phyloP scores from a whole-genome alignment of 2,113 vertebrate species.

The Lagenorhynchus albirostris region DNA sequence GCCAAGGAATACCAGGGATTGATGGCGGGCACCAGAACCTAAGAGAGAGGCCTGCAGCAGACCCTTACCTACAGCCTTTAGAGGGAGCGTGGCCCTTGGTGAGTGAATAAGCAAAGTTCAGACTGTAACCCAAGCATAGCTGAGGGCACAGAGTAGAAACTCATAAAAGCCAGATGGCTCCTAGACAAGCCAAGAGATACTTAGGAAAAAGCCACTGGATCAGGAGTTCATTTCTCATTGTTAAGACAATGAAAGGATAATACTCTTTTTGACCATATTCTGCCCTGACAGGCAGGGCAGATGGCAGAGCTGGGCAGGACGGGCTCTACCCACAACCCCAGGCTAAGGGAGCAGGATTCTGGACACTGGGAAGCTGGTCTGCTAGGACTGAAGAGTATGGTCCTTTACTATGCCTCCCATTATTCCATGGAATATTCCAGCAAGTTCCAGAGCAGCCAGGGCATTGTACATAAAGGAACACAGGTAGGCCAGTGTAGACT shows the following conservation, averaged over 20 bases:
- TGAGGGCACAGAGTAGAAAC: background rate
- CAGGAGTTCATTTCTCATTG: background rate
- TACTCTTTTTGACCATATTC: background rate
- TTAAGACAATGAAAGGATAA: background rate
- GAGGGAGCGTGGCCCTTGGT: background rate
- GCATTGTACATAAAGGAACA: conserved; percentile 20
- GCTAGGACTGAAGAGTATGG: background rate
- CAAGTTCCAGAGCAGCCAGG: background rate
- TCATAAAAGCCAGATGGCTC: background rate
- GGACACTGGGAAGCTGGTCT: background rate
- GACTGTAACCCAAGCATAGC: background rate
- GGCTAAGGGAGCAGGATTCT: background rate
- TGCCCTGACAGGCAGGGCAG: background rate
- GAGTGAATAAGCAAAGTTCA: background rate
- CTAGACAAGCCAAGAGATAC: background rate
- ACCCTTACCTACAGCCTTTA: background rate
- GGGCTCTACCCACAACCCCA: background rate
- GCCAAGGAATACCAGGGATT: background rate
- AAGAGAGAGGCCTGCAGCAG: background rate
- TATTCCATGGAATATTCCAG: background rate
- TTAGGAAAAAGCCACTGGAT: background rate
- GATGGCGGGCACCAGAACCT: background rate
- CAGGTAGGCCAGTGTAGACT: background rate
- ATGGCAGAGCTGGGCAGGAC: background rate
- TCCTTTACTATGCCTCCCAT: background rate